Conservation (phyloP, 1,140 invertebrate species). For the Diprion similis region DNA sequence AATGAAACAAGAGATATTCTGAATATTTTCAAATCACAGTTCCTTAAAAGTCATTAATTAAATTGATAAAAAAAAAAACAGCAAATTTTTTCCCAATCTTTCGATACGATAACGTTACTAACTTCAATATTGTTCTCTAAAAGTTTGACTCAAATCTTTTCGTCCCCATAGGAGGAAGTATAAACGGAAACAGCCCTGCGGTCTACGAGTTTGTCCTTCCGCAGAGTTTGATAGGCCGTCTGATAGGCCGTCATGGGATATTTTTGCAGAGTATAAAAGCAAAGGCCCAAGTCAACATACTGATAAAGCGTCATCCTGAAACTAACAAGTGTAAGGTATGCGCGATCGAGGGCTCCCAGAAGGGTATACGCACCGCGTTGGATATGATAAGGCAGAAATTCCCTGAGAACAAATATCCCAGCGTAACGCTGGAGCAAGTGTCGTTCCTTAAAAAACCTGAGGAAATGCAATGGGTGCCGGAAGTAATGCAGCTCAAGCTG, state of each 20-base stretch:
- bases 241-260: constrained; percentile 87
- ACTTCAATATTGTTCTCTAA: too few species aligned
- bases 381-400: constrained; percentile 85
- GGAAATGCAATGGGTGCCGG: constrained; percentile 36
- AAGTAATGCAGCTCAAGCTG: constrained; percentile 74
- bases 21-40: not conserved
- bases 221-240: constrained; percentile 78
- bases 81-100: not conserved
- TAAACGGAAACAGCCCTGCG: constrained; percentile 57
- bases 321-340: constrained; percentile 79
- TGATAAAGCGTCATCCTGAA: constrained; percentile 79
- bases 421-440: constrained; percentile 81
- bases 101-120: too few species aligned
- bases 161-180: constrained; percentile 64
- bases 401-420: constrained; percentile 78
- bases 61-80: not conserved
- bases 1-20: too few species aligned
- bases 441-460: constrained; percentile 54
- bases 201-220: constrained; percentile 84
- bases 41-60: not conserved
- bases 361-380: constrained; percentile 80
- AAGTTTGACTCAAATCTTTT: constrained; percentile 16
- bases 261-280: constrained; percentile 83
- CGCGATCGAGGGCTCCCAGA: constrained; percentile 80
- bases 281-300: constrained; percentile 78